Evolutionary conservation across 2,113 vertebrate species (phyloP).

Genomic region (Chitala chitala): DNA sequence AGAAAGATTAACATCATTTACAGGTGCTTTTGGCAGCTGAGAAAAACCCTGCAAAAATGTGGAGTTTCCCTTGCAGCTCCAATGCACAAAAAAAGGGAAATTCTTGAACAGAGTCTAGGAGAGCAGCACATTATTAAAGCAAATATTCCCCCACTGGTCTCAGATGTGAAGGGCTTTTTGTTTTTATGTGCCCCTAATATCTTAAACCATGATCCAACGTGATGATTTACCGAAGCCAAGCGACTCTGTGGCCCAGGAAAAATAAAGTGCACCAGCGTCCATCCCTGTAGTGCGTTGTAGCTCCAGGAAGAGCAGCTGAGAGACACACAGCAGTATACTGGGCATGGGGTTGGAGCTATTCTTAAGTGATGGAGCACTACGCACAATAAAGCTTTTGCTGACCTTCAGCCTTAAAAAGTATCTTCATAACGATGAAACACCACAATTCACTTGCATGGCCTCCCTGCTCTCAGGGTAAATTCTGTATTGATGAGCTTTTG

Average conservation of each 20-base stretch:
- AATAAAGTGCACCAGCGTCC: background rate
- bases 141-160: background rate
- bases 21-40: background rate
- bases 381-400: background rate
- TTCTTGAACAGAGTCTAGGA: background rate
- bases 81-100: background rate
- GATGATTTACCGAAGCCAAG: background rate
- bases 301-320: background rate
- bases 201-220: background rate
- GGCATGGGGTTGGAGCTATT: background rate
- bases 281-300: background rate
- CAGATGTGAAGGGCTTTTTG: background rate
- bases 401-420: background rate
- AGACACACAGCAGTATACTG: background rate
- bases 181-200: background rate
- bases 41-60: too few species aligned
- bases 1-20: too few species aligned
- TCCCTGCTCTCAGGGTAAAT: background rate
- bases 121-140: conserved; percentile 10
- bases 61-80: background rate
- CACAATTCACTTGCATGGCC: background rate
- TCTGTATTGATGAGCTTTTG: background rate
- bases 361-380: background rate
- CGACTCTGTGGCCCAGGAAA: too few species aligned
- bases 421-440: too few species aligned